Conservation (phyloP, 2,888 invertebrate species). For the Nycteola revayana region DNA sequence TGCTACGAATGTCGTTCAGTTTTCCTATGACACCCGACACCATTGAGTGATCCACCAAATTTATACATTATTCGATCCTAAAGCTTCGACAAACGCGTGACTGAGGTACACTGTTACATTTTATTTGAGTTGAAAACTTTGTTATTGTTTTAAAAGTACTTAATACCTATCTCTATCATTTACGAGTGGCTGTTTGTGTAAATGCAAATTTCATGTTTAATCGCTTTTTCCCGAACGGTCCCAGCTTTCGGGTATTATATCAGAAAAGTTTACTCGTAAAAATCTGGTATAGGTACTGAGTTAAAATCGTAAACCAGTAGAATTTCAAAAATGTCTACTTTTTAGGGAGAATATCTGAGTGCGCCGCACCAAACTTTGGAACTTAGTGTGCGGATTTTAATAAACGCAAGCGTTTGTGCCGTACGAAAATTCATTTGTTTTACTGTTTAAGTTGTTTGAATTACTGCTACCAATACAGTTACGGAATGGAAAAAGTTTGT, state of each 20-base stretch:
- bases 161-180: slow-evolving; percentile 41
- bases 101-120: slow-evolving; percentile 27
- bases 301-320: slow-evolving; percentile 56
- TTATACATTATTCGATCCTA: slow-evolving; percentile 27
- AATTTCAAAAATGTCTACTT: slow-evolving; percentile 48
- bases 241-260: slow-evolving; percentile 47
- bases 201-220: slow-evolving; percentile 60
- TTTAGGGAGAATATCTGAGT: slow-evolving; percentile 51
- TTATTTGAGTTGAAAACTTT: slow-evolving; percentile 36
- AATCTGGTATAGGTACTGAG: slow-evolving; percentile 54
- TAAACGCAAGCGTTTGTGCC: slow-evolving; percentile 48
- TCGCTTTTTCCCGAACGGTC: slow-evolving; percentile 45
- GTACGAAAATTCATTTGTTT: slow-evolving; percentile 42
- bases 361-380: slow-evolving; percentile 48
- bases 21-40: slow-evolving; percentile 9
- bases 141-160: slow-evolving; percentile 38
- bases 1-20: slow-evolving; percentile 12
- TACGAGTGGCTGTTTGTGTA: slow-evolving; percentile 46
- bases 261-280: slow-evolving; percentile 68
- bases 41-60: slow-evolving; percentile 10
- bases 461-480: slow-evolving; percentile 38
- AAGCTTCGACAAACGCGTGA: slow-evolving; percentile 22
- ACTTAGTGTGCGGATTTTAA: slow-evolving; percentile 62
- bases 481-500: slow-evolving; percentile 33
- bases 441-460: slow-evolving; percentile 44